Conservation (phyloP, 2,888 invertebrate genomes). For the Acheta domesticus region DNA sequence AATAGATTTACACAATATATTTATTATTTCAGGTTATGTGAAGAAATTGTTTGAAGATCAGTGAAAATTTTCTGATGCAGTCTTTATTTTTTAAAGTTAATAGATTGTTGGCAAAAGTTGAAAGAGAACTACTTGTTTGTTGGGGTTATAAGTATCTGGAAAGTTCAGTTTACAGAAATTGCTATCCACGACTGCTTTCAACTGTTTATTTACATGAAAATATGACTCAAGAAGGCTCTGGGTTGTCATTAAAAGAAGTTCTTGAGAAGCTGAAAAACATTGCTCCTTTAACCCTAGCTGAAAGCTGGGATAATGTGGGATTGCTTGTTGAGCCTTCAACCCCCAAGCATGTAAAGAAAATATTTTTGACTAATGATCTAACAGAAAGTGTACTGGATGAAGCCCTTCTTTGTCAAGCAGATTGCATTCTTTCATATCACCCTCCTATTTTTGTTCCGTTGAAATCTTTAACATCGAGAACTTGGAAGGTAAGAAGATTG, state of each 20-base stretch:
- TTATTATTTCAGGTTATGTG: too few relatives aligned
- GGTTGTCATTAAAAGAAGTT: slow-evolving; percentile 50
- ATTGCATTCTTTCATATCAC: slow-evolving; percentile 89
- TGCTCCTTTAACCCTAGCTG: slow-evolving; percentile 70
- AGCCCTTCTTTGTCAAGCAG: slow-evolving; percentile 63
- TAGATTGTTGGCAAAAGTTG: too few relatives aligned
- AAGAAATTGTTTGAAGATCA: too few relatives aligned
- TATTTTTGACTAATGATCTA: slow-evolving; percentile 87
- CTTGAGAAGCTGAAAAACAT: slow-evolving; percentile 61
- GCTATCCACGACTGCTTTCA: too few relatives aligned
- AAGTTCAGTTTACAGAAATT: too few relatives aligned
- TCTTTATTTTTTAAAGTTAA: too few relatives aligned
- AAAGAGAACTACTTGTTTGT: too few relatives aligned
- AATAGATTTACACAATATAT: too few relatives aligned
- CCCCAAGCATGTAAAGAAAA: slow-evolving; percentile 56
- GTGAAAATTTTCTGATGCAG: too few relatives aligned
- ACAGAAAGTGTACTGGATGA: slow-evolving; percentile 84
- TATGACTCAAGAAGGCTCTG: slow-evolving; percentile 24
- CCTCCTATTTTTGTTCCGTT: slow-evolving; percentile 89
- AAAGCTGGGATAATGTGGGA: slow-evolving; percentile 94
- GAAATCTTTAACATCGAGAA: slow-evolving; percentile 64
- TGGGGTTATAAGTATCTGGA: too few relatives aligned
- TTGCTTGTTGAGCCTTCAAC: slow-evolving; percentile 76
- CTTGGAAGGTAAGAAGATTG: slow-evolving; percentile 62
- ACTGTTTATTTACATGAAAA: not conserved